Percentiles rank a stretch among this genome's conserved stretches.
These are phyloP conservation scores for Megaceryle torquata DNA, from an alignment of 2,113 vertebrate species.

Conservation along the genomic window DNA sequence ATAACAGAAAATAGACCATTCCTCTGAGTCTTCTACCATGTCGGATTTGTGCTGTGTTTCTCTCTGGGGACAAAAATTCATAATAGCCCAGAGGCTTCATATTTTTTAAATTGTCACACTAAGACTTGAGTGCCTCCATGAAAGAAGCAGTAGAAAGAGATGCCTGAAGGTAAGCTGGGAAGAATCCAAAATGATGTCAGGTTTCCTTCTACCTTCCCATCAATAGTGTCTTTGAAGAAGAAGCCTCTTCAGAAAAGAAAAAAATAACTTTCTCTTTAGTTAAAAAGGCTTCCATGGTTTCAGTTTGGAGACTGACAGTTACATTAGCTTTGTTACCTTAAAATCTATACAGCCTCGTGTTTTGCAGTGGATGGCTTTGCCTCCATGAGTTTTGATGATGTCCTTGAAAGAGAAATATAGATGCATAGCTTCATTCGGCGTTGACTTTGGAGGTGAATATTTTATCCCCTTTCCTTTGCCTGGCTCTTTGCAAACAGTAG, in stretches of 20 bases:
- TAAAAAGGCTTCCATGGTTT: slow-evolving; percentile 30
- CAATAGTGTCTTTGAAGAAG: slow-evolving; percentile 51
- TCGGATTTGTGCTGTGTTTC: not conserved
- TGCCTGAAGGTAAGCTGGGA: slow-evolving; percentile 53
- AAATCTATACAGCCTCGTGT: slow-evolving; percentile 32
- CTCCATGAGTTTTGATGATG: slow-evolving; percentile 46
- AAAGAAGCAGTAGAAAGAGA: slow-evolving; percentile 59
- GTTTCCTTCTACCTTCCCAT: slow-evolving; percentile 65
- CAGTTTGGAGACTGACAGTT: slow-evolving; percentile 41
- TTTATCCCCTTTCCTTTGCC: slow-evolving; percentile 45
- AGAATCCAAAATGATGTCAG: slow-evolving; percentile 65
- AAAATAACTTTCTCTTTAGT: slow-evolving; percentile 49
- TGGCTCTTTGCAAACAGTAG: not conserved
- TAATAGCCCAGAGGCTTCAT: slow-evolving; percentile 44
- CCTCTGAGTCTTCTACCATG: not conserved
- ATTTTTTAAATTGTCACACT: slow-evolving; percentile 59
- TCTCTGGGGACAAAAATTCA: slow-evolving; percentile 46
- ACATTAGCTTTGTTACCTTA: slow-evolving; percentile 19
- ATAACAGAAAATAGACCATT: not conserved
- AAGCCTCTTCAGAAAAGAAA: slow-evolving; percentile 29
- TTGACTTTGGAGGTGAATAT: slow-evolving; percentile 60
- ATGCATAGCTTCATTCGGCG: not conserved
- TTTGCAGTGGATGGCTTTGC: slow-evolving; percentile 24
- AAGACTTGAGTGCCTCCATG: slow-evolving; percentile 36
- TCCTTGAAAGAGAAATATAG: slow-evolving; percentile 62